These are phyloP conservation scores for Hemicrepidius hirtus DNA, from an alignment of 2,888 invertebrate genomes.

Conservation along the genomic window DNA sequence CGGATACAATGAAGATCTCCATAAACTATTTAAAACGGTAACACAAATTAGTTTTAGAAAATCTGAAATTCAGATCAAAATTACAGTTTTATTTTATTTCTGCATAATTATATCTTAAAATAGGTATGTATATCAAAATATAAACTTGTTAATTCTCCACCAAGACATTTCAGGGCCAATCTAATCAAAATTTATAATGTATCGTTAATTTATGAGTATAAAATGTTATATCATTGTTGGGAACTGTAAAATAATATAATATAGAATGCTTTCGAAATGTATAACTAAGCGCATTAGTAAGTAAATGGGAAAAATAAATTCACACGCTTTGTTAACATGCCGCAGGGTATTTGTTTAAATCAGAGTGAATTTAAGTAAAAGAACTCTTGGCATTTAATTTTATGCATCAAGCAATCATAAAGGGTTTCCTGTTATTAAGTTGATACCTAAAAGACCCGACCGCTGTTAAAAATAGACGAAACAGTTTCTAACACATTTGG, in stretches of 20 bases:
- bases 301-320: constrained; percentile 11
- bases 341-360: not conserved
- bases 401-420: not conserved
- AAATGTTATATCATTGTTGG: too few relatives aligned
- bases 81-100: too few relatives aligned
- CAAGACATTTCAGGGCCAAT: too few relatives aligned
- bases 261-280: not conserved
- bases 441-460: not conserved
- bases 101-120: too few relatives aligned
- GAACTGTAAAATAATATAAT: not conserved
- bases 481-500: not conserved
- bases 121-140: too few relatives aligned
- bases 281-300: constrained; percentile 3
- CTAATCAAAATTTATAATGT: too few relatives aligned
- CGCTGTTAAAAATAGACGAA: constrained; percentile 9
- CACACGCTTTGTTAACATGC: not conserved
- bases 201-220: too few relatives aligned
- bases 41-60: too few relatives aligned
- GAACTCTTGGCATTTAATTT: constrained; percentile 2
- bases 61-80: too few relatives aligned
- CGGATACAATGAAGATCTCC: too few relatives aligned
- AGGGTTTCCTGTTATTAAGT: constrained; percentile 1
- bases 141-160: too few relatives aligned
- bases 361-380: constrained; percentile 3
- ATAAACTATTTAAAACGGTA: too few relatives aligned